These are phyloP conservation scores for Lethrus apterus DNA, from an alignment of 1,140 invertebrate species.

Conservation along the genomic window DNA sequence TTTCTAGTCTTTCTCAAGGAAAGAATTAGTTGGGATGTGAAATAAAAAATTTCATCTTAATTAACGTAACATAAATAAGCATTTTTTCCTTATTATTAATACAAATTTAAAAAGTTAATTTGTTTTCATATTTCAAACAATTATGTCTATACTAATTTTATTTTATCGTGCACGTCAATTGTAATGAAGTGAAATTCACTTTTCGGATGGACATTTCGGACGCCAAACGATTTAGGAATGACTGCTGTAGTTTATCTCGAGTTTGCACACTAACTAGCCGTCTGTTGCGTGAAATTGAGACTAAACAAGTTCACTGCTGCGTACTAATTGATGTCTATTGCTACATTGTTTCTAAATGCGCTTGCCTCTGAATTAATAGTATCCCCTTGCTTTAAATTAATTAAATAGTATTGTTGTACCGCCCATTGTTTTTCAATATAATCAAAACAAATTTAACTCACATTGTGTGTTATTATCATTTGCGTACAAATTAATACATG, in stretches of 20 bases:
- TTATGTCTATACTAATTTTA: too few species aligned
- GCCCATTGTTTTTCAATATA: slow-evolving; percentile 21
- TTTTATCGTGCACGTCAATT: too few species aligned
- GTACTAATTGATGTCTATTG: slow-evolving; percentile 42
- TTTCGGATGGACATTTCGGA: too few species aligned
- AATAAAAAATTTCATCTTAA: too few species aligned
- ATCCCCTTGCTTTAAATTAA: slow-evolving; percentile 33
- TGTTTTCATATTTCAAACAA: too few species aligned
- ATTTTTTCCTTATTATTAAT: too few species aligned
- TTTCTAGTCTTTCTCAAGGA: too few species aligned
- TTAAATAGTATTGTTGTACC: slow-evolving; percentile 35
- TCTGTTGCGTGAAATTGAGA: slow-evolving; percentile 42
- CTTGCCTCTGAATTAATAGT: slow-evolving; percentile 18
- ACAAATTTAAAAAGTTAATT: too few species aligned
- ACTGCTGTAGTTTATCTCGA: slow-evolving; percentile 34
- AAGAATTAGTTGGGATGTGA: too few species aligned
- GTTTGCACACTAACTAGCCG: slow-evolving; percentile 34
- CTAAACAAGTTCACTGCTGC: slow-evolving; percentile 42
- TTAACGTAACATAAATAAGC: too few species aligned
- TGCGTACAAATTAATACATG: slow-evolving; percentile 19
- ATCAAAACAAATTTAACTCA: slow-evolving; percentile 2
- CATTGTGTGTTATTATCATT: slow-evolving; percentile 16
- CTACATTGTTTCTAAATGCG: slow-evolving; percentile 40
- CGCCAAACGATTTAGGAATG: too few species aligned
- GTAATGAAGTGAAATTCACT: too few species aligned